phyloP scores from a whole-genome alignment of 1,140 invertebrate species.

The Samia ricini region DNA sequence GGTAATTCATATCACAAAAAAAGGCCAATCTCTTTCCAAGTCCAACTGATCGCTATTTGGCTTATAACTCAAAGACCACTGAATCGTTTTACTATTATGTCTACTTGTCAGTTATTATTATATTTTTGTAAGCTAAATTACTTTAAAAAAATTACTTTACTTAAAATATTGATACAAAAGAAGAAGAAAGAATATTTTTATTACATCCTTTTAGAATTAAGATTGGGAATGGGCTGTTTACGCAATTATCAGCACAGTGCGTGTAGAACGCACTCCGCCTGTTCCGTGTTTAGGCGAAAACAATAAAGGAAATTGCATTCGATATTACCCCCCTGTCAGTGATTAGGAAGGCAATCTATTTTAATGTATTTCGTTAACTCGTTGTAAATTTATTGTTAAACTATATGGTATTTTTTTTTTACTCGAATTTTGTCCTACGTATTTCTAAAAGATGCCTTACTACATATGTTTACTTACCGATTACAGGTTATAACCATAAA shows the following conservation, averaged over 20 bases:
- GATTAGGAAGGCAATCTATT: constrained; percentile 31
- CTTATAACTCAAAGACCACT: too few relatives aligned
- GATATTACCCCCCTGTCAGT: constrained; percentile 19
- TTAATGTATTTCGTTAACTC: constrained; percentile 22
- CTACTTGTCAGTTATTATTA: too few relatives aligned
- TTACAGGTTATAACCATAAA: too few relatives aligned
- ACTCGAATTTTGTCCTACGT: not conserved
- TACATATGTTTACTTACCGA: too few relatives aligned
- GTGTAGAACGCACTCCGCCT: constrained; percentile 19
- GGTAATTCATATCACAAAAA: too few relatives aligned
- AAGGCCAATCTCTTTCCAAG: too few relatives aligned
- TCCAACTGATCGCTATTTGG: too few relatives aligned
- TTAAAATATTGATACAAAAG: not conserved
- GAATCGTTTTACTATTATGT: too few relatives aligned
- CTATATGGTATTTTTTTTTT: not conserved
- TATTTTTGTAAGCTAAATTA: too few relatives aligned
- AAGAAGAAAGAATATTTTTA: not conserved
- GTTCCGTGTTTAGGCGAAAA: constrained; percentile 25
- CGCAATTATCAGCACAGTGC: constrained; percentile 13
- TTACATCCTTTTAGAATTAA: not conserved
- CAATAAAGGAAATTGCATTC: constrained; percentile 35
- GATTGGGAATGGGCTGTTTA: constrained; percentile 12
- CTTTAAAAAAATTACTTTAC: not conserved
- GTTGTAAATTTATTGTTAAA: not conserved
- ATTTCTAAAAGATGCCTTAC: not conserved